These are phyloP conservation scores for Laticauda laticaudata DNA, from an alignment of 2,113 vertebrate species.

Conservation along the genomic window DNA sequence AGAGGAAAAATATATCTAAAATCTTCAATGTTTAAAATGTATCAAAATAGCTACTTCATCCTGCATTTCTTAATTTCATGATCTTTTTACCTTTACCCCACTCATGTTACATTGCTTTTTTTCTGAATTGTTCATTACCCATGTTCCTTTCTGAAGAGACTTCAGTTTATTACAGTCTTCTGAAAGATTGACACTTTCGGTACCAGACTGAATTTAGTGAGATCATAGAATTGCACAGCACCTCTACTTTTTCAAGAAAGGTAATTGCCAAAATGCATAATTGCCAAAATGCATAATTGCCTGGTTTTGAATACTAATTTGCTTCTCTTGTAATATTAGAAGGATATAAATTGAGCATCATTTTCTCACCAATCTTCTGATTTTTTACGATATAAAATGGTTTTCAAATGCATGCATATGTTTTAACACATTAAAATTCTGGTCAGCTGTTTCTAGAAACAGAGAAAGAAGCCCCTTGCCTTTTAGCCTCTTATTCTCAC, in stretches of 20 bases:
- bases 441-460: background rate
- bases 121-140: background rate
- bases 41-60: background rate
- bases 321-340: background rate
- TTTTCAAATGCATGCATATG: background rate
- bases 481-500: background rate
- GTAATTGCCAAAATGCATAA: background rate
- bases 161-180: background rate
- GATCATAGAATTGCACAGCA: background rate
- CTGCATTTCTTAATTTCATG: background rate
- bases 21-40: background rate
- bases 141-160: background rate
- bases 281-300: background rate
- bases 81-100: background rate
- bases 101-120: background rate
- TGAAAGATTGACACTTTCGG: background rate
- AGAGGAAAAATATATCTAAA: background rate
- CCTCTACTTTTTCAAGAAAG: background rate
- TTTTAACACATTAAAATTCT: background rate
- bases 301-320: background rate
- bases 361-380: background rate
- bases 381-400: background rate
- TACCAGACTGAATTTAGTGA: background rate
- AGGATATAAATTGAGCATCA: background rate
- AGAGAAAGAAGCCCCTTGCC: background rate